Evolutionary conservation across 2,797 vertebrate species (phyloP).

Genomic region (Tokudaia muenninki): DNA sequence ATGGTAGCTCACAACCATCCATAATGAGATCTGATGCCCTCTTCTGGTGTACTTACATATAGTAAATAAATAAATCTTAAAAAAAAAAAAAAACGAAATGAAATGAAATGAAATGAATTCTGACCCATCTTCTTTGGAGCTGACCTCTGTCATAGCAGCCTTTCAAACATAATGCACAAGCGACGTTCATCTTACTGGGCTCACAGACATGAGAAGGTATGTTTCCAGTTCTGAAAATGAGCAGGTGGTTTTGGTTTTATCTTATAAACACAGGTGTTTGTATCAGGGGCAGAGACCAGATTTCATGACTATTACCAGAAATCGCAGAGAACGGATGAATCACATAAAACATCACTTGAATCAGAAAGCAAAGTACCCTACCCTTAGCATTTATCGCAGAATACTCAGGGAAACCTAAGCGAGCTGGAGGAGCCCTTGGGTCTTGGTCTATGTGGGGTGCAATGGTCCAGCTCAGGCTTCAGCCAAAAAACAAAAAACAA

Average conservation of each 20-base stretch:
- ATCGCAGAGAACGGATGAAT: conserved; percentile 73
- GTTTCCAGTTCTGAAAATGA: conserved; percentile 48
- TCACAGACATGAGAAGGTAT: conserved; percentile 29
- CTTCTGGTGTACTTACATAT: too few relatives aligned
- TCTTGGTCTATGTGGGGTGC: neutral
- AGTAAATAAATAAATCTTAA: too few relatives aligned
- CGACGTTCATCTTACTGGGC: conserved; percentile 31
- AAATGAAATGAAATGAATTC: neutral
- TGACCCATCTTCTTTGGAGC: neutral
- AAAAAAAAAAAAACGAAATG: too few relatives aligned
- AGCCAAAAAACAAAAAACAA: neutral
- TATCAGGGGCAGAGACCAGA: conserved; percentile 57
- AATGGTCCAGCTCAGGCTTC: neutral
- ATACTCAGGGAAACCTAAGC: conserved; percentile 12
- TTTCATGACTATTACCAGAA: conserved; percentile 71
- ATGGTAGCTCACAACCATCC: too few relatives aligned
- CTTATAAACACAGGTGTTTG: conserved; percentile 63
- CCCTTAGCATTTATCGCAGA: conserved; percentile 39
- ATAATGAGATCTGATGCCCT: too few relatives aligned
- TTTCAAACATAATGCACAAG: conserved; percentile 37
- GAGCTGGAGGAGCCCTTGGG: neutral
- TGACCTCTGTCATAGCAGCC: neutral
- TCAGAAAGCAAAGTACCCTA: conserved; percentile 4
- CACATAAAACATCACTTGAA: conserved; percentile 57
- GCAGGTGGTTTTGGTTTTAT: conserved; percentile 55